Percentiles rank a stretch among this genome's conserved stretches.
These are phyloP conservation scores for Scaptomyza montana DNA, from an alignment of 1,140 invertebrate species.

Conservation along the genomic window DNA sequence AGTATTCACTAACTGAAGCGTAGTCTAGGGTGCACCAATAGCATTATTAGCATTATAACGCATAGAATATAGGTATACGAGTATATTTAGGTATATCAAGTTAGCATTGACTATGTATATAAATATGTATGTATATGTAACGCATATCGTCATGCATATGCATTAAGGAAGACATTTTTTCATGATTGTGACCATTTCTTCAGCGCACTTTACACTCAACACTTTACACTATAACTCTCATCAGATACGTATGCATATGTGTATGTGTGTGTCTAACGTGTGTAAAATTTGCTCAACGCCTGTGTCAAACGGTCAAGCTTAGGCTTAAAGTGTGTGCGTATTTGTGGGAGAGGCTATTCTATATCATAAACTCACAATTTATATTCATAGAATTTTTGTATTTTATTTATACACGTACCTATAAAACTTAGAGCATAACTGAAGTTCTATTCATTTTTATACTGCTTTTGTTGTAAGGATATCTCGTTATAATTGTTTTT, in stretches of 20 bases:
- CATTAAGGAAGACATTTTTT: slow-evolving; percentile 84
- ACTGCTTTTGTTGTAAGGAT: slow-evolving; percentile 14
- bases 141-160: slow-evolving; percentile 77
- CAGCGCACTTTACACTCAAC: slow-evolving; percentile 48
- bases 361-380: slow-evolving; percentile 51
- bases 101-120: slow-evolving; percentile 20
- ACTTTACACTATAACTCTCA: slow-evolving; percentile 25
- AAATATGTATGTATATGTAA: slow-evolving; percentile 61
- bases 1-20: slow-evolving; percentile 66
- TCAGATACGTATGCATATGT: slow-evolving; percentile 6
- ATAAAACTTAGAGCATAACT: slow-evolving; percentile 68
- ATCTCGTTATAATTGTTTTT: slow-evolving; percentile 20
- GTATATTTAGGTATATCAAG: slow-evolving; percentile 26
- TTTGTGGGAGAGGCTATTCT: slow-evolving; percentile 20
- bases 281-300: slow-evolving; percentile 4
- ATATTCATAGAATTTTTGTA: slow-evolving; percentile 53
- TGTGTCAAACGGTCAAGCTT: slow-evolving; percentile 70
- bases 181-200: slow-evolving; percentile 83
- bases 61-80: slow-evolving; percentile 49
- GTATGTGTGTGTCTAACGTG: not conserved
- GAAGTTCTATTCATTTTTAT: slow-evolving; percentile 48
- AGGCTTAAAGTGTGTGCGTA: slow-evolving; percentile 53
- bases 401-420: slow-evolving; percentile 39
- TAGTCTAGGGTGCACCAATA: slow-evolving; percentile 65
- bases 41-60: slow-evolving; percentile 50